phyloP scores from a whole-genome alignment of 2,888 invertebrate species.

The Cantharis flavilabris region DNA sequence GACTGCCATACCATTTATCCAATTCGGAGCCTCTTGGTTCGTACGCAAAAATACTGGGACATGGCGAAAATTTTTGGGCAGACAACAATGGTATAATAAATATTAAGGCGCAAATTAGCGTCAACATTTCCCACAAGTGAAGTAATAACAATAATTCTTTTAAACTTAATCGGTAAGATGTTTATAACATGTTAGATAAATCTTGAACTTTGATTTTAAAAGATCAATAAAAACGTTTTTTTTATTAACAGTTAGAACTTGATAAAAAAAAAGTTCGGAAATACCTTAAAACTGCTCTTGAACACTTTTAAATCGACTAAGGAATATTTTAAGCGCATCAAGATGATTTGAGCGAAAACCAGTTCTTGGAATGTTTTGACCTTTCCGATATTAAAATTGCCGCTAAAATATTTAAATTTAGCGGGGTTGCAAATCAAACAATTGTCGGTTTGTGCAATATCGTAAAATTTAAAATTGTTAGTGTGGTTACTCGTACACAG shows the following conservation, averaged over 20 bases:
- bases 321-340: not conserved
- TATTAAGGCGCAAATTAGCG: not conserved
- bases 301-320: not conserved
- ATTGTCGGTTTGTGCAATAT: not conserved
- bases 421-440: not conserved
- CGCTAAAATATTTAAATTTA: not conserved
- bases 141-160: not conserved
- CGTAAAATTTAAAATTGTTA: rapidly evolving
- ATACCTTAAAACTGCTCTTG: too few relatives aligned
- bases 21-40: conserved; percentile 49
- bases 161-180: not conserved
- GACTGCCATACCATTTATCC: conserved; percentile 64
- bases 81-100: not conserved
- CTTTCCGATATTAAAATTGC: not conserved
- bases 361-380: not conserved
- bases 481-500: not conserved
- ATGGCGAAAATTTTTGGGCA: conserved; percentile 54
- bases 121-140: not conserved
- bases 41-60: conserved; percentile 58
- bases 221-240: too few relatives aligned
- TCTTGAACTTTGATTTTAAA: not conserved
- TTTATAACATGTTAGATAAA: not conserved
- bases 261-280: too few relatives aligned
- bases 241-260: too few relatives aligned
- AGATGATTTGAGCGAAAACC: not conserved